These are phyloP conservation scores for Operophtera brumata DNA, from an alignment of 2,888 invertebrate species.

Conservation along the genomic window DNA sequence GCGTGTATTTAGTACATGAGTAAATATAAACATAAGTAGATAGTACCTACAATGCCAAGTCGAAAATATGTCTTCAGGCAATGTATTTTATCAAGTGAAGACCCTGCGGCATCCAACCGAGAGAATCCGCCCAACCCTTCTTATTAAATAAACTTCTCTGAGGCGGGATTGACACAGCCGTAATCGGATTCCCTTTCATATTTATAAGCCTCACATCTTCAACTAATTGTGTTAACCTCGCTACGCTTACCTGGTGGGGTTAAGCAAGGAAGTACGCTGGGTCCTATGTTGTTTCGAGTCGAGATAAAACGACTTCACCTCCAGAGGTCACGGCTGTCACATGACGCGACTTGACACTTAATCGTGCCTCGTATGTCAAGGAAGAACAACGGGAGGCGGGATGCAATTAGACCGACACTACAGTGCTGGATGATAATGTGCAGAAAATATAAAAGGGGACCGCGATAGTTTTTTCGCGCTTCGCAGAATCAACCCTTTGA, in stretches of 20 bases:
- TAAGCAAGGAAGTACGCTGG: background rate
- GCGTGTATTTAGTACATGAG: too few species aligned
- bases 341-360: background rate
- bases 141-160: slow-evolving; percentile 9
- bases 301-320: background rate
- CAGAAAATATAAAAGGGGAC: too few species aligned
- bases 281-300: background rate
- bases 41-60: background rate
- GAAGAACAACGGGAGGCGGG: background rate
- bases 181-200: slow-evolving; percentile 10
- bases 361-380: background rate
- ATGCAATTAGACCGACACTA: too few species aligned
- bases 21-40: too few species aligned
- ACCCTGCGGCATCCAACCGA: background rate
- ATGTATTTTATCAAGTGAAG: background rate
- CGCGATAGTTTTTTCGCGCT: too few species aligned
- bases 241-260: background rate
- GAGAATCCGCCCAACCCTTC: background rate
- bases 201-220: slow-evolving; percentile 11
- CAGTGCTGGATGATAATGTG: too few species aligned
- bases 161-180: slow-evolving; percentile 7
- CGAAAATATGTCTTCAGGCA: background rate
- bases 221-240: slow-evolving; percentile 16
- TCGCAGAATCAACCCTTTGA: too few species aligned
- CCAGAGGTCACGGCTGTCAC: background rate